Evolutionary conservation across 2,113 vertebrate species (phyloP).

Genomic region (Oxygymnocypris stewartii): DNA sequence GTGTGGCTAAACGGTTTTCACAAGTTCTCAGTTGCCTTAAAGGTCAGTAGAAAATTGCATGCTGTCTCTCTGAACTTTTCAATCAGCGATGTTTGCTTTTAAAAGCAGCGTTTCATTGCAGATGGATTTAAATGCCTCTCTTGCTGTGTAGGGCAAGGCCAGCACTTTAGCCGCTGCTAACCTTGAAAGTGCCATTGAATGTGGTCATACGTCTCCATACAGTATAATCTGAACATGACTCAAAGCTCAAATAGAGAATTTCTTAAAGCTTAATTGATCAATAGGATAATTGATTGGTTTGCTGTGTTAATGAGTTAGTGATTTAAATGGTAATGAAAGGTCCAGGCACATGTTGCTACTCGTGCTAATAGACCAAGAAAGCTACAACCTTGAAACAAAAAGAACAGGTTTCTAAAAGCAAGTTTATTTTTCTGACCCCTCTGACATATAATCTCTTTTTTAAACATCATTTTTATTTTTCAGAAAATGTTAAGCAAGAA

Average conservation of each 20-base stretch:
- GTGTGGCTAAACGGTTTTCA: background rate
- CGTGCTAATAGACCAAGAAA: background rate
- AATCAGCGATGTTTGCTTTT: slow-evolving; percentile 5
- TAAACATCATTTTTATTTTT: too few species aligned
- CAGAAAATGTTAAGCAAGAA: too few species aligned
- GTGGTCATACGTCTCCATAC: background rate
- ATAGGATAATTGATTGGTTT: slow-evolving; percentile 51
- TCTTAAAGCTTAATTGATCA: slow-evolving; percentile 53
- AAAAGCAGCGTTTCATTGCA: background rate
- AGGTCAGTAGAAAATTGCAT: slow-evolving; percentile 7
- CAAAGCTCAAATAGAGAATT: background rate
- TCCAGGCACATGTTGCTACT: background rate
- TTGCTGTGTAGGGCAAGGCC: background rate
- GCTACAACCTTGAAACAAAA: background rate
- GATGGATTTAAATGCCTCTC: background rate
- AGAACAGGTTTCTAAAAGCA: background rate
- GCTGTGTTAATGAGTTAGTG: slow-evolving; percentile 56
- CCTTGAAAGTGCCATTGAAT: background rate
- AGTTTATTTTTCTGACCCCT: too few species aligned
- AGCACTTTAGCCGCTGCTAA: background rate
- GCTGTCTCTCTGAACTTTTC: background rate
- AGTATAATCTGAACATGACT: slow-evolving; percentile 1
- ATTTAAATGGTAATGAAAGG: slow-evolving; percentile 53
- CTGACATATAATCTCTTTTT: too few species aligned
- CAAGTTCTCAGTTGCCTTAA: background rate